Evolutionary conservation across 2,113 vertebrate genomes (phyloP), one percentile per base, ranked within the genome.

Genomic region (Psilopsiagon aurifrons): DNA sequence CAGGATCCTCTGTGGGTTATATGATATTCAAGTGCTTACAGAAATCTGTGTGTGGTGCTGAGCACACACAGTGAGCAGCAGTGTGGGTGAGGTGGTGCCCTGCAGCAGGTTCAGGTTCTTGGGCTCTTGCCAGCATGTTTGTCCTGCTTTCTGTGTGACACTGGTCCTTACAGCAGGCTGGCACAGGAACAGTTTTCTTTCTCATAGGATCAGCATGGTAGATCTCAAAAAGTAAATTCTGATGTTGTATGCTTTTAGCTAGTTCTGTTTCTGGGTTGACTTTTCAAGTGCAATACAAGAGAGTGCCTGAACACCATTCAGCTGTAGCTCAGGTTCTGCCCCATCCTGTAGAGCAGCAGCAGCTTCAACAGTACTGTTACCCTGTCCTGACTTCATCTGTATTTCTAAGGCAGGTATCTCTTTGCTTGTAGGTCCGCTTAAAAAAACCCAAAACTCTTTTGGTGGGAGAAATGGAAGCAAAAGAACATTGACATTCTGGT

Each of bases 361-460:
- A 59, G 67, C 59, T 83, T 70, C 81, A 77, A 39, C 51, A 67
- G 22, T 22, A 17, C 11, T 18, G 20, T 71, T 47, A 22, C 0
- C 0, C 9, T 54, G n/a, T 67, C 46, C n/a, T 49, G 35, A 6
- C n/a, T 74, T 63, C 31, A 43, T 2, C 8, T 59, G 25, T 17
- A 7, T 71, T 87, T 79, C 27, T 54, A 17, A 37, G 17, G n/a
- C 29, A 88, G 27, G 1, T 8, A 24, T 13, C 29, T 73, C 27
- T 24, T 62, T 27, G 5, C 31, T 70, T 84, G 31, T 67, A 62
- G 46, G 23, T 46, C 37, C 7, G 7, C 33, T 69, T 69, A 68
- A 69, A 35, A 27, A 2, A 1, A 0, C 5, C 3, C 2, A 6
- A 39, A 41, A 10, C 31, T 51, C 44, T 31, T 74, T 78, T 68